These are phyloP conservation scores for Bovichtus diacanthus DNA, from an alignment of 2,797 vertebrate genomes.

Conservation along the genomic window DNA sequence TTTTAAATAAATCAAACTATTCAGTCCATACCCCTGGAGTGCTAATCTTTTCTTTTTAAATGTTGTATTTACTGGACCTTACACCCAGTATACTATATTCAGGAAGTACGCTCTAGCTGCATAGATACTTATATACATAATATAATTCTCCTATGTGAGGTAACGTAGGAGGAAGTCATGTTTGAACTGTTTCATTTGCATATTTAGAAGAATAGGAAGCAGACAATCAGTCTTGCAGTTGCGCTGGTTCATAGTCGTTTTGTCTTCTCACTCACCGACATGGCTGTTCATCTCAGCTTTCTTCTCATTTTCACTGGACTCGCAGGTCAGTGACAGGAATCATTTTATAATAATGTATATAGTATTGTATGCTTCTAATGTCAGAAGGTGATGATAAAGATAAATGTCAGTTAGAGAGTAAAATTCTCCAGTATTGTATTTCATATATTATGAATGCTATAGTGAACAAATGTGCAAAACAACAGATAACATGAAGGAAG, in stretches of 20 bases:
- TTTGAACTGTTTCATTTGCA: neutral
- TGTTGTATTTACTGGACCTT: too few species aligned
- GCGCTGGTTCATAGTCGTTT: neutral
- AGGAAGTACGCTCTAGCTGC: too few species aligned
- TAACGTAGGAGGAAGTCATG: neutral
- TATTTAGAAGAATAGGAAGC: neutral
- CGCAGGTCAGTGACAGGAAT: constrained; percentile 10
- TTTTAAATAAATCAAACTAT: constrained; percentile 3
- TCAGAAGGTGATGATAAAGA: neutral
- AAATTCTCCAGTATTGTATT: neutral
- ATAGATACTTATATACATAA: neutral
- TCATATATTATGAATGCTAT: neutral
- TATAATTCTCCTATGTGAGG: neutral
- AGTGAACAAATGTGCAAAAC: neutral
- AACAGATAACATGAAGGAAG: neutral
- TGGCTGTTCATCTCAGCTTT: neutral
- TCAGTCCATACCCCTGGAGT: too few species aligned
- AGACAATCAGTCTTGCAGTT: neutral
- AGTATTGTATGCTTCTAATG: neutral
- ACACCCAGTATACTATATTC: too few species aligned
- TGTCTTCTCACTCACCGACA: neutral
- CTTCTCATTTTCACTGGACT: constrained; percentile 14
- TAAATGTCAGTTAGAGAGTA: neutral
- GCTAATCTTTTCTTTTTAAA: too few species aligned
- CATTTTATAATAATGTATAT: neutral